phyloP scores from a whole-genome alignment of 2,888 invertebrate genomes.

The Labia minor region DNA sequence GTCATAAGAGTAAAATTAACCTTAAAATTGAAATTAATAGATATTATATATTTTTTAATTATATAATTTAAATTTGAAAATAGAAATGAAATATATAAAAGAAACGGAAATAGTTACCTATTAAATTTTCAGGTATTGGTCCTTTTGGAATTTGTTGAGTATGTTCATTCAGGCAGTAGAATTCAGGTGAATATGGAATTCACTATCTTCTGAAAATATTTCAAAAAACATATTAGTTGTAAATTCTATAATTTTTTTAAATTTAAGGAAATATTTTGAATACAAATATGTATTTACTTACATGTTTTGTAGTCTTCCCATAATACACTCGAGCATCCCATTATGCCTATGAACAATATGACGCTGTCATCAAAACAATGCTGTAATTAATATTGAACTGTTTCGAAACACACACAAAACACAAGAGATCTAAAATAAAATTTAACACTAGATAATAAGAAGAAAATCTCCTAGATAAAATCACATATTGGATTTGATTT shows the following conservation, averaged over 20 bases:
- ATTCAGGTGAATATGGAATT: too few species aligned
- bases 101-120: background rate
- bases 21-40: background rate
- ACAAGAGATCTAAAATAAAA: constrained; percentile 22
- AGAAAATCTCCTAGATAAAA: background rate
- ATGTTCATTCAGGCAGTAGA: too few species aligned
- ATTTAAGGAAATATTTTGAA: background rate
- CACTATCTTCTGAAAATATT: background rate
- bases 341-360: constrained; percentile 44
- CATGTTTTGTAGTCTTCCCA: constrained; percentile 22
- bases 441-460: constrained; percentile 20
- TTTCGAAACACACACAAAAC: constrained; percentile 14
- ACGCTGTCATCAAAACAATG: constrained; percentile 42
- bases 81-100: background rate
- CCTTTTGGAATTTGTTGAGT: background rate
- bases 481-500: background rate
- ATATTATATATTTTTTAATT: background rate
- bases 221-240: background rate
- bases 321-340: constrained; percentile 25
- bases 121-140: background rate
- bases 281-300: background rate
- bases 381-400: constrained; percentile 18
- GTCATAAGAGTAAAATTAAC: too few species aligned
- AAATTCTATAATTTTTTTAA: background rate
- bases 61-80: background rate